phyloP scores from a whole-genome alignment of 2,888 invertebrate species.

The Andrena praecox region DNA sequence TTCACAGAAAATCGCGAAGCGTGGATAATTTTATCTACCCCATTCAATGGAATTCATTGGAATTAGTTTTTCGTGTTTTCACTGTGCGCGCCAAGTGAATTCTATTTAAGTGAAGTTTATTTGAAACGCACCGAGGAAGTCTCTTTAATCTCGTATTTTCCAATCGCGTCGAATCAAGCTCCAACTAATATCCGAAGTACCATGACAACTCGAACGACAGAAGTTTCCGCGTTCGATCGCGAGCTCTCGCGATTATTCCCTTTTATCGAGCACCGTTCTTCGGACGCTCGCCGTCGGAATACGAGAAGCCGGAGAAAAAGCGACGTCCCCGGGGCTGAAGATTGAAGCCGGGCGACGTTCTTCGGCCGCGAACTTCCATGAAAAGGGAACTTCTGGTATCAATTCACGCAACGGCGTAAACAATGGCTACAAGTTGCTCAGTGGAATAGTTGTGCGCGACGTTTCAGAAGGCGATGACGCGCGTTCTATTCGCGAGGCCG shows the following conservation, averaged over 20 bases:
- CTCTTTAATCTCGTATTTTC: neutral
- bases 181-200: neutral
- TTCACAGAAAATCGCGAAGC: neutral
- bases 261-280: neutral
- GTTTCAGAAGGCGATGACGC: neutral
- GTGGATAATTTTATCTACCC: neutral
- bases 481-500: neutral
- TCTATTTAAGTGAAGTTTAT: neutral
- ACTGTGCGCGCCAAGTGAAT: no score
- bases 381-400: conserved; percentile 27
- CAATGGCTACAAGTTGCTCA: neutral
- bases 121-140: conserved; percentile 3
- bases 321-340: neutral
- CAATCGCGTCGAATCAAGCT: neutral
- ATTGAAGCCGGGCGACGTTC: conserved; percentile 15
- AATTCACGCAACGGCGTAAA: conserved; percentile 16
- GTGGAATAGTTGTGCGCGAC: neutral
- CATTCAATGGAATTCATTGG: neutral
- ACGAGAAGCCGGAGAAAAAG: neutral
- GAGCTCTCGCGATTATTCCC: conserved; percentile 18
- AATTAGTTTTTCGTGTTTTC: neutral
- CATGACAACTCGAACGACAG: neutral
- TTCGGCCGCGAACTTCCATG: neutral
- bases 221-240: neutral
- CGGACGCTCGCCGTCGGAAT: neutral